Percentiles rank a stretch among this genome's conserved stretches.
phyloP scores from a whole-genome alignment of 2,888 invertebrate species.

The Pyralis farinalis region DNA sequence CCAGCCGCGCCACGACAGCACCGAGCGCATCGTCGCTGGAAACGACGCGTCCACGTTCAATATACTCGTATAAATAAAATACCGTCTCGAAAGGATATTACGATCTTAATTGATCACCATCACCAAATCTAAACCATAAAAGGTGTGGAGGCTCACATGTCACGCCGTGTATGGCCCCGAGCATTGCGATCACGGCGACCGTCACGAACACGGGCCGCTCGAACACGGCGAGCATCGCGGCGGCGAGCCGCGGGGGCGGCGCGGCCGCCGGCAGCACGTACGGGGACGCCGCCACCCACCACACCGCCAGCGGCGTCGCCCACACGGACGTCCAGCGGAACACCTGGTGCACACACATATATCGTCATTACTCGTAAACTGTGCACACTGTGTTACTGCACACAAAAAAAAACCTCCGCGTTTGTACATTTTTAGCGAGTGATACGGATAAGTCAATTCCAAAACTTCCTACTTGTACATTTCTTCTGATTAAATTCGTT shows the following conservation, averaged over 20 bases:
- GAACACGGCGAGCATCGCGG: constrained; percentile 55
- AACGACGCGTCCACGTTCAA: too few relatives aligned
- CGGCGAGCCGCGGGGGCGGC: constrained; percentile 35
- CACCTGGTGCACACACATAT: constrained; percentile 29
- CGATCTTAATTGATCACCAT: too few relatives aligned
- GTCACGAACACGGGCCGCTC: constrained; percentile 61
- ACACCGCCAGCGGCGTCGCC: constrained; percentile 44
- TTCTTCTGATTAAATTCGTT: too few relatives aligned
- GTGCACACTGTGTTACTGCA: too few relatives aligned
- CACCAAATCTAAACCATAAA: too few relatives aligned
- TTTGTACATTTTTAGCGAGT: too few relatives aligned
- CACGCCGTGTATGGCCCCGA: constrained; percentile 58
- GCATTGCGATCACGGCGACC: constrained; percentile 46
- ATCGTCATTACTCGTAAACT: too few relatives aligned
- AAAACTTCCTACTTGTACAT: too few relatives aligned
- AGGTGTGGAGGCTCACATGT: constrained; percentile 56
- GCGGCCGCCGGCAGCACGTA: constrained; percentile 37
- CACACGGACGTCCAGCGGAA: constrained; percentile 48
- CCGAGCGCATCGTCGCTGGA: constrained; percentile 46
- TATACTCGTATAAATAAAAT: too few relatives aligned
- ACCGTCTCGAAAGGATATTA: too few relatives aligned
- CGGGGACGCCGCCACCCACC: constrained; percentile 54
- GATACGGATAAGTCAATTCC: too few relatives aligned
- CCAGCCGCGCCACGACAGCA: constrained; percentile 54
- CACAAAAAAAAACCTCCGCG: too few relatives aligned